Evolutionary conservation across 1,140 invertebrate genomes (phyloP).

Genomic region (Oreohelix idahoensis): DNA sequence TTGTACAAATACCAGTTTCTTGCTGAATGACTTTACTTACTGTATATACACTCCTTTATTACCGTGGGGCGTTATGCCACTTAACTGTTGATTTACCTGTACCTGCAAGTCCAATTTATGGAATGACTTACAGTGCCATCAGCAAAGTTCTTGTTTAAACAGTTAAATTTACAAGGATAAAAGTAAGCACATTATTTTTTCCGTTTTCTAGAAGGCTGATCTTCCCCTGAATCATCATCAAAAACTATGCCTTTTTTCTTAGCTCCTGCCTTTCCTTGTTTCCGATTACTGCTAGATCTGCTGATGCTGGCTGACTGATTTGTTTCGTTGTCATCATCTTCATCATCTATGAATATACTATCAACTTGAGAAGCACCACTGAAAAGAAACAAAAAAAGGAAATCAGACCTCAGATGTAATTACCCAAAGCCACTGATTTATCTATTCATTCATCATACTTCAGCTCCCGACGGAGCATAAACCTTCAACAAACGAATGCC

Average conservation of each 20-base stretch:
- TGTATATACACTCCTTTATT: no score
- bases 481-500: no score
- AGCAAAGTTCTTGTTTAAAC: background rate
- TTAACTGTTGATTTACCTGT: no score
- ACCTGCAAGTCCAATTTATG: no score
- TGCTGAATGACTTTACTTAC: no score
- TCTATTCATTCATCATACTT: no score
- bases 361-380: conserved; percentile 37
- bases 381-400: background rate
- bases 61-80: no score
- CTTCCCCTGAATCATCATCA: conserved; percentile 29
- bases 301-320: conserved; percentile 1
- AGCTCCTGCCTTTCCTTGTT: background rate
- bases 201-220: background rate
- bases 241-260: conserved; percentile 4
- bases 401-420: no score
- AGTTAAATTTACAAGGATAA: background rate
- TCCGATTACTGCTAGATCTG: background rate
- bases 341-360: conserved; percentile 42
- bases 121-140: no score
- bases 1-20: no score
- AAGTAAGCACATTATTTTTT: conserved; percentile 17
- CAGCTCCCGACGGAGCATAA: no score
- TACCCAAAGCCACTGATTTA: no score
- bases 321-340: conserved; percentile 32